A percentile compares a stretch with the other conserved stretches of the same genome.
phyloP scores from a whole-genome alignment of 2,113 vertebrate genomes.

The Telmatochromis brichardi region DNA sequence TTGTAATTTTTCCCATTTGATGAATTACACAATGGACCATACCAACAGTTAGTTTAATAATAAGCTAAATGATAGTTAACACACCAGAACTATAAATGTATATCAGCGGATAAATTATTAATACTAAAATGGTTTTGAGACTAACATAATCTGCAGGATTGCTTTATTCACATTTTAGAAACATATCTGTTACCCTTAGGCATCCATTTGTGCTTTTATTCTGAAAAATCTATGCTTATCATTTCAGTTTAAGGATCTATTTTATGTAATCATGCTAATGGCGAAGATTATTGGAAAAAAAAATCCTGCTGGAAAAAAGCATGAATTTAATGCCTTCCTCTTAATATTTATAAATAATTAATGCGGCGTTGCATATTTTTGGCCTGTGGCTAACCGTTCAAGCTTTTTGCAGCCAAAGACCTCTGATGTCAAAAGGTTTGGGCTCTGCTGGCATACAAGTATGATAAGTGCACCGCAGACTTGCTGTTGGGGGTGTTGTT shows the following conservation, averaged over 20 bases:
- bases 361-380: conserved; percentile 1
- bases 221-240: not conserved
- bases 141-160: not conserved
- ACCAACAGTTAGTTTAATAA: not conserved
- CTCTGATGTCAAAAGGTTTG: conserved; percentile 17
- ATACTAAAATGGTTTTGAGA: not conserved
- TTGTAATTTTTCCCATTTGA: not conserved
- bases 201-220: not conserved
- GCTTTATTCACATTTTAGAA: not conserved
- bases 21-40: not conserved
- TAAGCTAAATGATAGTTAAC: not conserved
- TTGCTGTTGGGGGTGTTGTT: not conserved
- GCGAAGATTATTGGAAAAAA: not conserved
- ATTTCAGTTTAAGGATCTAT: not conserved
- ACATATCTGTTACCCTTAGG: not conserved
- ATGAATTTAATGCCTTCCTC: conserved; percentile 4
- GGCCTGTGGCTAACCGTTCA: conserved; percentile 29
- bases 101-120: not conserved
- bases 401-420: conserved; percentile 23
- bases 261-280: not conserved
- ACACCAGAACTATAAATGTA: not conserved
- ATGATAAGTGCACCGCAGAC: not conserved
- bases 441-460: not conserved
- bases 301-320: not conserved
- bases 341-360: conserved; percentile 35